Base-by-base conservation (phyloP, 2,888 invertebrate species). In the Vesta saturnalis region DNA sequence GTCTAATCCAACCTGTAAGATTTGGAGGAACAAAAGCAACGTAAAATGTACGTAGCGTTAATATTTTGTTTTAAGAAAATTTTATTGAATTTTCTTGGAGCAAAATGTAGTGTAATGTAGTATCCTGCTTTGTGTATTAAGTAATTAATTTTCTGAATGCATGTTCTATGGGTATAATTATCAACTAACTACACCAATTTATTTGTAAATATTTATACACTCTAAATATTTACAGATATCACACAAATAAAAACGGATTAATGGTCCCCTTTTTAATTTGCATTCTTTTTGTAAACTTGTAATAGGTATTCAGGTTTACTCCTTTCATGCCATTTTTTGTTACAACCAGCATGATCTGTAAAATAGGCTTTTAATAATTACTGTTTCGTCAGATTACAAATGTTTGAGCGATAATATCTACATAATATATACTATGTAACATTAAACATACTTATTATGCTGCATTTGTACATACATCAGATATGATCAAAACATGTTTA, bases 181-280 rank as follows among this genome's bases (percentile, higher is more conserved):
- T 30, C 15, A 65, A 69, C 69, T 61, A 64, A 69, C 19, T 56
- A 64, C 69, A 69, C 61, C 12, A 58, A 39, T 60, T 15, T 18
- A 14, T 30, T 18, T 65, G 64, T 21, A 58, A 61, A 65, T 69
- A 65, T 65, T 65, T 65, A 46, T 18, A 43, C 15, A 14, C 1
- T 14, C 5, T 1, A 22, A 39, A 47, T 60, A 46, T 69, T 69
- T 52, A 46, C 57, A 69, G 63, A 57, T 57, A 23, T 61, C 55
- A 57, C 60, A 72, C 59, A 77, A 81, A 81, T 82, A 81, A 81
- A 81, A 82, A 82, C 82, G 82, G 82, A 81, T 82, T 79, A 67
- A n/a, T 69, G 19, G 54, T 12, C 46, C 63, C 65, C 60, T 62
- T 52, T 71, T 68, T 70, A 52, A 47, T 71, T 73, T 70, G 55